Evolutionary conservation across 2,888 invertebrate species (phyloP).

Genomic region (Tanaodytes sp.): DNA sequence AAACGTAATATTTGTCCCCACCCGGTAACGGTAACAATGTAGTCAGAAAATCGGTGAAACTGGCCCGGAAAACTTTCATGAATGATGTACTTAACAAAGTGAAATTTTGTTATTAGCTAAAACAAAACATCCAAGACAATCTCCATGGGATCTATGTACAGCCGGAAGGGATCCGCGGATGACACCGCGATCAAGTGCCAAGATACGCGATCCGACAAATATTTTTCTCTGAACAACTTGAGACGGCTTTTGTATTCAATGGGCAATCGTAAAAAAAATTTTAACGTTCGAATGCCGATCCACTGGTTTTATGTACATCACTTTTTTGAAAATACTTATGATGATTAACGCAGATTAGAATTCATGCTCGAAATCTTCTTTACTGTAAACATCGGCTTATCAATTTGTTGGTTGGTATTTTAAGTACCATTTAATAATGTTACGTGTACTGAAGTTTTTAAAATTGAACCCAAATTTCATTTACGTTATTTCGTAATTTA

Average conservation of each 20-base stretch:
- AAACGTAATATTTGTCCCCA: slow-evolving; percentile 34
- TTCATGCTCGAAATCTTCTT: no score
- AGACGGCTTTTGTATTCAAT: slow-evolving; percentile 17
- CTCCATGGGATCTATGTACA: slow-evolving; percentile 29
- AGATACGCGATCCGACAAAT: slow-evolving; percentile 30
- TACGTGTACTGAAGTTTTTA: no score
- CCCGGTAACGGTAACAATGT: slow-evolving; percentile 49
- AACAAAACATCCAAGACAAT: slow-evolving; percentile 26
- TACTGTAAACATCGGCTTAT: no score
- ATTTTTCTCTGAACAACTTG: slow-evolving; percentile 30
- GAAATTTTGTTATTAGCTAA: slow-evolving; percentile 35
- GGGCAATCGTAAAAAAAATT: neutral
- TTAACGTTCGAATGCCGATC: neutral
- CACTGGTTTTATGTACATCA: no score
- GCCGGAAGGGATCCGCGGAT: slow-evolving; percentile 31
- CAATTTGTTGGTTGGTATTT: no score
- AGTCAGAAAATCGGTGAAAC: slow-evolving; percentile 40
- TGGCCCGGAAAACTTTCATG: slow-evolving; percentile 44
- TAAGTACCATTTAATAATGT: no score
- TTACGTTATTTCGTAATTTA: no score
- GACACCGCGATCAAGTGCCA: slow-evolving; percentile 38
- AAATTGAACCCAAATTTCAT: no score
- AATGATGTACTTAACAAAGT: slow-evolving; percentile 31
- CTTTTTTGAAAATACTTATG: no score
- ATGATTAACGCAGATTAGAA: no score